Evolutionary conservation across 2,797 vertebrate genomes (phyloP), one percentile per base, ranked within the genome.

Genomic region (Melanitta fusca): DNA sequence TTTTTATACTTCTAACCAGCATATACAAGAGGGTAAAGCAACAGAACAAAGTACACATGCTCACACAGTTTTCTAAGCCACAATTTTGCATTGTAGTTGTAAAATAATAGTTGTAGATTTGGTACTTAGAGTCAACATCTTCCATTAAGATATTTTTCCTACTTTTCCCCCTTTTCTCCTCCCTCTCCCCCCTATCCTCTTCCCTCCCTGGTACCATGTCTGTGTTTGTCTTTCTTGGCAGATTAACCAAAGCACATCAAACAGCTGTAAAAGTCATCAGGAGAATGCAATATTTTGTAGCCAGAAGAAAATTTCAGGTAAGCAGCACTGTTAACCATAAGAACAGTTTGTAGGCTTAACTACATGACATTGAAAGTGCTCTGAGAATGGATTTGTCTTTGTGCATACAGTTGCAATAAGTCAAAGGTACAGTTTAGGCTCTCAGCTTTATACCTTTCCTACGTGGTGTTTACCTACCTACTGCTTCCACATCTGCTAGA

Each of bases 271-370:
- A 98, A 98, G 98, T 99, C 81, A 98, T 99, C 66, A 98, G 98
- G 81, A 98, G 98, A 81, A 99, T 99, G 99, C 98, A 99, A 95
- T 99, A 99, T 97, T 99, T 99, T 96, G 98, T 99, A 93, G 99
- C 99, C 88, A 98, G 98, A 86, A 98, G 74, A 96, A 99, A 98
- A 97, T 99, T 99, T 98, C 99, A 99, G 99, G 99, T 99, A 97
- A 98, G 95, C 30, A 86, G 74, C 45, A 47, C 15, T 15, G 14
- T 53, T 60, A 39, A 77, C 53, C 32, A 3, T n/a, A 43, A 45
- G 21, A 30, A 32, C 43, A 74, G 56, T 57, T 85, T 15, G 1
- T 70, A 41, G 68, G 39, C 7, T 78, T n/a, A 30, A 1, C 2
- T 60, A 27, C 54, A 49, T n/a, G 36, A 61, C 43, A 8, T 4